These are phyloP conservation scores for Zapornia atra DNA, from an alignment of 2,113 vertebrate genomes.

Conservation along the genomic window DNA sequence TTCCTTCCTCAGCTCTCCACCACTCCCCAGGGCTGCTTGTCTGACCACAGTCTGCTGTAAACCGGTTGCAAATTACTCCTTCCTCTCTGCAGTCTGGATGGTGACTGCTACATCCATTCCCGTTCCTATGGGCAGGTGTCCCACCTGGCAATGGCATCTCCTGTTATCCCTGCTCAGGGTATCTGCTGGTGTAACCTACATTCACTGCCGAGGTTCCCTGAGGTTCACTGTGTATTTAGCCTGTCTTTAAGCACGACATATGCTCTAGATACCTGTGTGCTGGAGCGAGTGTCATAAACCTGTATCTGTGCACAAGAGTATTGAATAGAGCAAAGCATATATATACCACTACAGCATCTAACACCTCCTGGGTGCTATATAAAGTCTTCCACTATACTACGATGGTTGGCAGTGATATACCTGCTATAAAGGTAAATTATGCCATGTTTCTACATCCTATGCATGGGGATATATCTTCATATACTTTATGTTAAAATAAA, in stretches of 20 bases:
- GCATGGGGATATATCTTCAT: neutral
- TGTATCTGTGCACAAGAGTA: neutral
- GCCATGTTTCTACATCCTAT: neutral
- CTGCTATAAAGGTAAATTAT: neutral
- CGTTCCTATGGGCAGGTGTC: neutral
- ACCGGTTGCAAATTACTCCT: neutral
- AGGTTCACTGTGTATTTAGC: neutral
- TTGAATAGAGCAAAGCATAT: neutral
- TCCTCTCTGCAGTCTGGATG: neutral
- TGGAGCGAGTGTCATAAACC: neutral
- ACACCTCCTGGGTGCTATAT: neutral
- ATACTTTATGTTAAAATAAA: conserved; percentile 1
- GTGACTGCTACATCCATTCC: neutral
- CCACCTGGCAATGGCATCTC: neutral
- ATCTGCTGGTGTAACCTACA: neutral
- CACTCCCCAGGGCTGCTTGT: neutral
- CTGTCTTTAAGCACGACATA: neutral
- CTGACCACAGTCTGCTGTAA: conserved; percentile 5
- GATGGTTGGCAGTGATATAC: neutral
- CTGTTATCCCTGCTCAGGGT: accelerated
- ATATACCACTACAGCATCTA: neutral
- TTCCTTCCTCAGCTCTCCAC: neutral
- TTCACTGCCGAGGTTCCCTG: neutral
- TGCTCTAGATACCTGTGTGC: neutral
- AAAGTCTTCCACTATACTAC: neutral